Evolutionary conservation across 2,113 vertebrate genomes (phyloP).

Genomic region (Uria aalge): DNA sequence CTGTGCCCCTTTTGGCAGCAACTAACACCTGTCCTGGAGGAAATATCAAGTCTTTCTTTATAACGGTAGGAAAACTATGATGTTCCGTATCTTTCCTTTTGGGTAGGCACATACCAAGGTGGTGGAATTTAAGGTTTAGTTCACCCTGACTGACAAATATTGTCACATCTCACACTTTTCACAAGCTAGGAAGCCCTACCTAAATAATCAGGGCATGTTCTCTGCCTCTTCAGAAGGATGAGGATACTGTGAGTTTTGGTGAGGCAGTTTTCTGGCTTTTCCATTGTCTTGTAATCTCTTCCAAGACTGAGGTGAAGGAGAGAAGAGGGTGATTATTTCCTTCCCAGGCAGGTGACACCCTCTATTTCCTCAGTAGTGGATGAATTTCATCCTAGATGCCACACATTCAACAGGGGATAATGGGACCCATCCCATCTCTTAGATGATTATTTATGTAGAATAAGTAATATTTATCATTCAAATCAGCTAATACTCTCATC

Average conservation of each 20-base stretch:
- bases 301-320: neutral
- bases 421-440: neutral
- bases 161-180: neutral
- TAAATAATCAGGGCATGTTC: accelerated
- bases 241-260: neutral
- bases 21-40: neutral
- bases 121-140: neutral
- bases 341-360: neutral
- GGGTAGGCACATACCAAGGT: neutral
- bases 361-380: neutral
- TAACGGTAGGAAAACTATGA: neutral
- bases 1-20: neutral
- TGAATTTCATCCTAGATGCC: neutral
- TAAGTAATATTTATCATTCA: neutral
- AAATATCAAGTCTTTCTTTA: neutral
- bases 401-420: neutral
- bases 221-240: neutral
- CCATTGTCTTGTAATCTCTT: neutral
- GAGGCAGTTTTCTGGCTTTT: neutral
- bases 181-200: neutral
- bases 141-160: neutral
- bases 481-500: neutral
- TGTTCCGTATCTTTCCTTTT: neutral
- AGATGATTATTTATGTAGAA: neutral
- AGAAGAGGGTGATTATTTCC: neutral